Conservation (phyloP, 2,797 vertebrate species). For the Rhinatrema bivittatum region DNA sequence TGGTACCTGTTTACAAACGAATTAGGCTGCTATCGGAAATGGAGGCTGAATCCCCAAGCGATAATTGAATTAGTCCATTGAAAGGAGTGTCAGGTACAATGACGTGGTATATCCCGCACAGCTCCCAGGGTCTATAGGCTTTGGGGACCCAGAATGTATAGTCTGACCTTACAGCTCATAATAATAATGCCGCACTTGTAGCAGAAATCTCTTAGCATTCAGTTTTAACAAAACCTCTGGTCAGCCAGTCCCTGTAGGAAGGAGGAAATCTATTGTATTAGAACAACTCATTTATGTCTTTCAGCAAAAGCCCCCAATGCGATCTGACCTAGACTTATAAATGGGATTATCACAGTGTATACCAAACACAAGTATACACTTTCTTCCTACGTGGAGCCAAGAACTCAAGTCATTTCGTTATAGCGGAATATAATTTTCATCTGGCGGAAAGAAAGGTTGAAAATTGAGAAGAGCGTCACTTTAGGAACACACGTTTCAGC, state of each 20-base stretch:
- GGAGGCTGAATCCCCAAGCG: slow-evolving; percentile 46
- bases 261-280: slow-evolving; percentile 64
- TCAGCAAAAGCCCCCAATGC: slow-evolving; percentile 55
- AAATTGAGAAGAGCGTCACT: too few relatives aligned
- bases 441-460: neutral
- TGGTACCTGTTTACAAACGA: slow-evolving; percentile 42
- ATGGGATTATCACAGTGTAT: slow-evolving; percentile 63
- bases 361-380: slow-evolving; percentile 41
- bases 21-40: slow-evolving; percentile 47
- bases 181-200: slow-evolving; percentile 66
- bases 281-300: slow-evolving; percentile 74
- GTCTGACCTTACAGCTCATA: slow-evolving; percentile 68
- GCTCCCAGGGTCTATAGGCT: slow-evolving; percentile 68
- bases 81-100: slow-evolving; percentile 68
- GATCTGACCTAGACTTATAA: slow-evolving; percentile 65
- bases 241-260: slow-evolving; percentile 71
- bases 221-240: slow-evolving; percentile 70
- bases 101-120: slow-evolving; percentile 59
- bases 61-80: slow-evolving; percentile 68
- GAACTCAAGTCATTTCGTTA: neutral
- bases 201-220: slow-evolving; percentile 68
- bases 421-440: neutral
- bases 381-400: slow-evolving; percentile 9
- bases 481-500: too few relatives aligned
- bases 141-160: slow-evolving; percentile 67